Base-by-base conservation (phyloP, 2,888 invertebrate species). In the Erebia epiphron region DNA sequence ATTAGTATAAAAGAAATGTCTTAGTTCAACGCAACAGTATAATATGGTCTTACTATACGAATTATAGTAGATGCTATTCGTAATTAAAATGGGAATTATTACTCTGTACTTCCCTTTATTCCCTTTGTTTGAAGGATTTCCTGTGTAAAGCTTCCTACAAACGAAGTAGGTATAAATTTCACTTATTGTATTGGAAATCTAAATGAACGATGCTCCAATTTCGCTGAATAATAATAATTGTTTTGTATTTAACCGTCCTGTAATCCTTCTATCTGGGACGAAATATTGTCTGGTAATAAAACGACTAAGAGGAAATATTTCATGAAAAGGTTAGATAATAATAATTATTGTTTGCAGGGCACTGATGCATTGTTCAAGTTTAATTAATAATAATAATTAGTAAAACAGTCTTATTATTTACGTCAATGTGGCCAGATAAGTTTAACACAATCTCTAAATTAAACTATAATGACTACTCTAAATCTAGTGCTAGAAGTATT, bases 41-140 rank as follows among this genome's bases (percentile, higher is more conserved):
- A n/a, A n/a, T n/a, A 57, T 57, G 56, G 16, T 49, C 57, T 13
- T 26, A 46, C 41, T 9, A n/a, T n/a, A 54, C 10, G 62, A 16
- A 43, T 68, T 10, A 56, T 35, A 63, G 54, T 10, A 54, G 56
- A 62, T 21, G 62, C 26, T 46, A 21, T 26, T 49, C 56, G 60
- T 26, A 41, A 69, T 63, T 68, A 63, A 46, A 56, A 49, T 13
- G 18, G 14, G 56, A 63, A 14, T 63, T 63, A 61, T 61, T 68
- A 50, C 56, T 21, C 43, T 26, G 54, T 56, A 68, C 10, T 63
- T 35, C 49, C 41, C 49, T 35, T 63, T 57, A 69, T 69, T 57
- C 35, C 54, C 21, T 54, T 61, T 68, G 16, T 41, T 41, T 50
- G 13, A 21, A 7, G 26, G n/a, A 14, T 41, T 63, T 13, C 52